Evolutionary conservation across 2,113 vertebrate species (phyloP), one percentile per base, ranked within the genome.

Genomic region (Oreochromis spilurus): DNA sequence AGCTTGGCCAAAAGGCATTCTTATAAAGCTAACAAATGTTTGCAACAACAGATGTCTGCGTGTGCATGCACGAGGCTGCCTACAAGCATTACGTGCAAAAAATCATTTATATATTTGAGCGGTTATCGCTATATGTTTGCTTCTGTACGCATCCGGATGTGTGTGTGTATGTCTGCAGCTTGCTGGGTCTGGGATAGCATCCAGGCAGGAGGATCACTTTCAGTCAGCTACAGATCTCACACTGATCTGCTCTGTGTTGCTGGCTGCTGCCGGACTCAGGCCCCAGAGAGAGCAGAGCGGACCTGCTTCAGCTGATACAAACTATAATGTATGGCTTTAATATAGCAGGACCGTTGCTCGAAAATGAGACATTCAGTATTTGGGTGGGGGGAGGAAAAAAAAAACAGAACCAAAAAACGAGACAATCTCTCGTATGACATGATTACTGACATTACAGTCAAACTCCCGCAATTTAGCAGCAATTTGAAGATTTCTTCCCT

Each of bases 191-290:
- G 89, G 93, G 95, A 93, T 87, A 82, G 86, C 26, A 55, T 92
- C 94, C 94, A 95, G 89, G 78, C 75, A 53, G 70, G 50, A 77
- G 81, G 93, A 94, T 95, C 90, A 53, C 85, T 94, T 93, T 94
- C 92, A 93, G 92, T 72, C 84, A 88, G 93, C 90, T 89, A 86
- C 89, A 93, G 94, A 94, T 95, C 92, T 93, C 92, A 86, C 91
- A 92, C 91, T 86, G 93, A 94, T 93, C 81, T 81, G 87, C 89
- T 86, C 62, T 67, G 81, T 82, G 86, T 45, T 87, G 91, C 84
- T 88, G 87, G 87, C 84, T 87, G 91, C 84, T 88, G 85, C 38
- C 52, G 85, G 83, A 90, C 84, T 79, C 88, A 82, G 93, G 89
- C 86, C 91, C 86, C 80, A 34, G 88, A 65, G 67, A 83, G 88